These are phyloP conservation scores for Palythoa caribaeorum DNA, from an alignment of 92 coral and sea anemone genomes.

Conservation along the genomic window DNA sequence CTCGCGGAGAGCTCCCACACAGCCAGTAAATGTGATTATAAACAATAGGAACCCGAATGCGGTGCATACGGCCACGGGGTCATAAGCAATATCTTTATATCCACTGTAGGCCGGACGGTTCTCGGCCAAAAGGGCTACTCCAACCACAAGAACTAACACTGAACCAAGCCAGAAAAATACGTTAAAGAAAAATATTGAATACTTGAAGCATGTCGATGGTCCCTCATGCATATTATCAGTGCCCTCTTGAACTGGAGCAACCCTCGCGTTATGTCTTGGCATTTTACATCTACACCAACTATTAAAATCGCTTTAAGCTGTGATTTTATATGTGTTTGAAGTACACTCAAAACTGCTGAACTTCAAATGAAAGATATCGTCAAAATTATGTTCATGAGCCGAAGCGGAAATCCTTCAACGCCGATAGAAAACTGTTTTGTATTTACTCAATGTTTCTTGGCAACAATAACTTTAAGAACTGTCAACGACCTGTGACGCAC, in stretches of 20 bases:
- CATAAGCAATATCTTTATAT: constrained; percentile 62
- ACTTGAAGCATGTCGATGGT: constrained; percentile 70
- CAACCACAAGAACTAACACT: constrained; percentile 56
- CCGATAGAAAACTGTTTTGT: background rate
- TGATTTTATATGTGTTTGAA: background rate
- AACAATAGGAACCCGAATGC: constrained; percentile 66
- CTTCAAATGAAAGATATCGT: background rate
- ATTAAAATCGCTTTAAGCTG: background rate
- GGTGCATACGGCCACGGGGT: constrained; percentile 72
- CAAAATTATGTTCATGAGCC: background rate
- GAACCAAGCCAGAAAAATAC: constrained; percentile 75
- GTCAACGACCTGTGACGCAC: background rate
- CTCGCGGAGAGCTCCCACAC: constrained; percentile 80
- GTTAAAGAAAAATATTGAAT: constrained; percentile 69
- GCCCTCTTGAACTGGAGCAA: background rate
- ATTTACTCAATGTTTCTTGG: background rate
- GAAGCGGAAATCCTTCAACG: background rate
- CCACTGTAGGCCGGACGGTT: constrained; percentile 60
- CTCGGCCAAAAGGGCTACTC: constrained; percentile 68
- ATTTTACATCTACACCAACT: background rate
- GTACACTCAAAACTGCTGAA: background rate
- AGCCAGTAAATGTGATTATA: constrained; percentile 75
- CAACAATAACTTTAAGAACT: background rate
- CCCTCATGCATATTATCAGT: background rate
- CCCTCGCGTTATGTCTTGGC: constrained; percentile 15